phyloP scores from a whole-genome alignment of 1,140 invertebrate genomes.

The Trissolcus basalis region DNA sequence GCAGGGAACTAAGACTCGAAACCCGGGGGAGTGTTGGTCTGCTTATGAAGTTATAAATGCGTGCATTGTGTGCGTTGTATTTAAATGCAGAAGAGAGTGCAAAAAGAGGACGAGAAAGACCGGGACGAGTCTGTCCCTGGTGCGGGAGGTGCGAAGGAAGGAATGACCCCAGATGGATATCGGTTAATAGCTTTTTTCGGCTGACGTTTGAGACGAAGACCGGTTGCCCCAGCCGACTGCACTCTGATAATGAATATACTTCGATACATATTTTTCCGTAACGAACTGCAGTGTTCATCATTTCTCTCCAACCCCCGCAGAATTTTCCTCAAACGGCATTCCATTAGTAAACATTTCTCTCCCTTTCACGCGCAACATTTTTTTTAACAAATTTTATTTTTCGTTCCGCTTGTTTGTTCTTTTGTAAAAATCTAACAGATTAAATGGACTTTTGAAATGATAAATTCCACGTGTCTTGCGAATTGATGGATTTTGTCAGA shows the following conservation, averaged over 20 bases:
- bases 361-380: too few relatives aligned
- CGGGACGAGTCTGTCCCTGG: slow-evolving; percentile 23
- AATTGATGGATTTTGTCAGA: too few relatives aligned
- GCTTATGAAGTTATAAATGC: slow-evolving; percentile 46
- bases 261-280: slow-evolving; percentile 26
- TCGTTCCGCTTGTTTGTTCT: too few relatives aligned
- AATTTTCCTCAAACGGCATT: too few relatives aligned
- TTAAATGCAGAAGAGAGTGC: slow-evolving; percentile 30
- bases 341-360: too few relatives aligned
- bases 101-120: slow-evolving; percentile 11
- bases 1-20: too few relatives aligned
- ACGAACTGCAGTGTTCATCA: neutral
- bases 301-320: neutral
- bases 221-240: slow-evolving; percentile 49
- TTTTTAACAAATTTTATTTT: too few relatives aligned
- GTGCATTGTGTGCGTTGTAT: slow-evolving; percentile 36
- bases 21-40: neutral
- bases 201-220: slow-evolving; percentile 57
- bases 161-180: slow-evolving; percentile 73
- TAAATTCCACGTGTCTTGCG: too few relatives aligned
- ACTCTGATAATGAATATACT: slow-evolving; percentile 53
- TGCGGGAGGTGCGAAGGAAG: slow-evolving; percentile 57
- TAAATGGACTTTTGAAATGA: too few relatives aligned
- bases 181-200: slow-evolving; percentile 73
- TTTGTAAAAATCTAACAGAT: too few relatives aligned